Conservation (phyloP, 2,888 invertebrate genomes). For the Diloba caeruleocephala region DNA sequence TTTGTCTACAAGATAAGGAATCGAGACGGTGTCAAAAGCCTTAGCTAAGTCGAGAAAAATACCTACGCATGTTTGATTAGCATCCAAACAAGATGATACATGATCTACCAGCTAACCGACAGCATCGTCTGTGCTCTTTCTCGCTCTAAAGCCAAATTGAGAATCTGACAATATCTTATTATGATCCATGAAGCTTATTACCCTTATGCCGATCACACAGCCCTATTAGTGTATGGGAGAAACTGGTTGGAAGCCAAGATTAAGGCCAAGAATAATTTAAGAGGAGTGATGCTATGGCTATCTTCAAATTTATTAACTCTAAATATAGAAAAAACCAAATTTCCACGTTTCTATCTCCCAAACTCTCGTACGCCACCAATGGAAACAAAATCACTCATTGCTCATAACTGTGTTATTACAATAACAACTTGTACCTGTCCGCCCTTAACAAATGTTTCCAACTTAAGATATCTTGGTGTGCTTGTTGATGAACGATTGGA, state of each 20-base stretch:
- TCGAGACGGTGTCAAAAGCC: too few species aligned
- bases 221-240: not conserved
- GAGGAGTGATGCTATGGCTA: not conserved
- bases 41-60: too few species aligned
- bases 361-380: not conserved
- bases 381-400: not conserved
- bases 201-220: not conserved
- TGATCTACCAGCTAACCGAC: too few species aligned
- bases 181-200: too few species aligned
- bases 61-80: too few species aligned
- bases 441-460: not conserved
- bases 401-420: not conserved
- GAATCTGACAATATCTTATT: too few species aligned
- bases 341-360: slow-evolving; percentile 3
- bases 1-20: too few species aligned
- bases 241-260: not conserved
- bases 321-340: slow-evolving; percentile 7
- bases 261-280: not conserved
- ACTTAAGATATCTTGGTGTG: slow-evolving; percentile 1
- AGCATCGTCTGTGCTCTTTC: too few species aligned
- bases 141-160: too few species aligned
- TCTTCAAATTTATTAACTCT: slow-evolving; percentile 1
- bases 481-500: slow-evolving; percentile 1
- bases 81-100: too few species aligned
- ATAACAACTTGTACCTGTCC: not conserved